These are phyloP conservation scores for Lagopus leucura DNA, from an alignment of 2,113 vertebrate genomes.

Conservation along the genomic window DNA sequence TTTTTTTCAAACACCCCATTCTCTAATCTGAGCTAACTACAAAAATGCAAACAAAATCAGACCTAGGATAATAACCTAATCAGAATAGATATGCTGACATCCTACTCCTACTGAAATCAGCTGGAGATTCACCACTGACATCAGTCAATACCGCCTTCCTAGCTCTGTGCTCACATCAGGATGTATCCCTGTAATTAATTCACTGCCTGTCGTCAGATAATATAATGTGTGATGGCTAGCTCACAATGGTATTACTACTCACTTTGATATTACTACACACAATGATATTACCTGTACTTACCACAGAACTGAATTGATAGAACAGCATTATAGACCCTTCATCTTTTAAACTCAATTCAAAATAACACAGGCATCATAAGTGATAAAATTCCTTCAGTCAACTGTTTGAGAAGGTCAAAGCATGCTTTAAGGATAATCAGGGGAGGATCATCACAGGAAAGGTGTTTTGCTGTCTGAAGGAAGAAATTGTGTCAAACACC, in stretches of 20 bases:
- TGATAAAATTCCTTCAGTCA: not conserved
- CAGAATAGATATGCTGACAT: not conserved
- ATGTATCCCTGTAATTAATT: not conserved
- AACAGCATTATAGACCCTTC: not conserved
- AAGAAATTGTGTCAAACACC: not conserved
- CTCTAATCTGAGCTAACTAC: not conserved
- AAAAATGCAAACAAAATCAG: not conserved
- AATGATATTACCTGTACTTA: not conserved
- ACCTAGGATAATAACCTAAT: not conserved
- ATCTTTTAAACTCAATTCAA: not conserved
- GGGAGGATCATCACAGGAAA: not conserved
- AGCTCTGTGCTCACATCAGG: not conserved
- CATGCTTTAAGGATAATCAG: not conserved
- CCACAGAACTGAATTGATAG: not conserved
- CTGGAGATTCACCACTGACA: not conserved
- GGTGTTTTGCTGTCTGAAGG: not conserved
- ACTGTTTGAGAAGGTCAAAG: fast-evolving
- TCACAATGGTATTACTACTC: not conserved
- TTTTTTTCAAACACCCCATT: not conserved
- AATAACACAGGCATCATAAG: not conserved
- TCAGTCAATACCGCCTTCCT: not conserved
- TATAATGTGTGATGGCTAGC: not conserved
- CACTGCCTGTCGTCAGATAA: not conserved
- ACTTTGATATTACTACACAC: not conserved
- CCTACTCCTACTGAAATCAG: not conserved